These are phyloP conservation scores for Sparus aurata DNA, from an alignment of 2,797 vertebrate species.

Conservation along the genomic window DNA sequence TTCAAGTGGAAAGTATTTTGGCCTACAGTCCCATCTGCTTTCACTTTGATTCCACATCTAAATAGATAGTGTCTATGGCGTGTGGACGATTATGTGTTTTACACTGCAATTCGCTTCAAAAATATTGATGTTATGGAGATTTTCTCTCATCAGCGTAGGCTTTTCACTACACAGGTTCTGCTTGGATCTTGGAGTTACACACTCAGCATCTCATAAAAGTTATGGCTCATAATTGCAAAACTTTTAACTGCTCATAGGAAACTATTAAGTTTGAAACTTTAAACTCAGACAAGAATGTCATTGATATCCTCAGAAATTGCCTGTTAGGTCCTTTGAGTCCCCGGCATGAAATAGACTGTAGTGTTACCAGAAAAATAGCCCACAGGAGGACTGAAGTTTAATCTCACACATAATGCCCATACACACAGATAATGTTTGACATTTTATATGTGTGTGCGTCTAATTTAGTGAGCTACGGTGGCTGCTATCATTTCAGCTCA, in stretches of 20 bases:
- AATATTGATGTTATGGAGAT: conserved; percentile 69
- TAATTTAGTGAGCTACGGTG: not conserved
- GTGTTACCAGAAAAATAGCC: conserved; percentile 47
- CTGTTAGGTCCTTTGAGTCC: conserved; percentile 45
- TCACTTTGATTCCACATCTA: conserved; percentile 77
- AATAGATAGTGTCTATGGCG: conserved; percentile 67
- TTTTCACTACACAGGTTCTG: conserved; percentile 28
- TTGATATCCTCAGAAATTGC: conserved; percentile 54
- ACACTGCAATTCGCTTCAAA: conserved; percentile 67
- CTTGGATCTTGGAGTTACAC: conserved; percentile 44
- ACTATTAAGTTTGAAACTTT: conserved; percentile 63
- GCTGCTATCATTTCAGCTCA: conserved; percentile 19
- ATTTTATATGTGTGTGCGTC: conserved; percentile 22
- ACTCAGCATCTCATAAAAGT: conserved; percentile 71
- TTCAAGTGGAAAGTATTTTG: conserved; percentile 83
- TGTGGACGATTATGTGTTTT: conserved; percentile 65
- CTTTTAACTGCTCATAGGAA: conserved; percentile 70
- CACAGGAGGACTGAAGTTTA: conserved; percentile 43
- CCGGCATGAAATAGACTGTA: conserved; percentile 41
- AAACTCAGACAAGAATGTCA: conserved; percentile 61
- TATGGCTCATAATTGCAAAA: conserved; percentile 71
- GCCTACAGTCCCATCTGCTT: conserved; percentile 80
- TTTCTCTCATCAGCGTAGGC: conserved; percentile 67
- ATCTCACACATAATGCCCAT: conserved; percentile 42
- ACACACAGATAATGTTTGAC: conserved; percentile 38